Conservation (phyloP, 1,140 invertebrate genomes). For the Aradophagus sp. region DNA sequence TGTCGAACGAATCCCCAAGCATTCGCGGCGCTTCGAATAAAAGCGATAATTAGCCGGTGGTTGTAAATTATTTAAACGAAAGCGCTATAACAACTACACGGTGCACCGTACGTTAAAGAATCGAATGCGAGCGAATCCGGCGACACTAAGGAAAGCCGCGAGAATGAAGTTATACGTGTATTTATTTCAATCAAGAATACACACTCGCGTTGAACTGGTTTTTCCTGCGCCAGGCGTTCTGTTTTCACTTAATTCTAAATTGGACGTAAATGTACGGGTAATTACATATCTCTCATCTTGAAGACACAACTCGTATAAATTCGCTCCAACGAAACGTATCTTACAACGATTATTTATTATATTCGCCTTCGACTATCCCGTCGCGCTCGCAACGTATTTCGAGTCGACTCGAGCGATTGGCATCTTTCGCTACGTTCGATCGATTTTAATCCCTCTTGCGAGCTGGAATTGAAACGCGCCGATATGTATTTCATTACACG, state of each 20-base stretch:
- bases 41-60: no score
- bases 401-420: slow-evolving; percentile 30
- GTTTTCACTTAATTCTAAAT: slow-evolving; percentile 40
- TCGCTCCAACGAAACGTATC: slow-evolving; percentile 10
- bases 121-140: slow-evolving; percentile 30
- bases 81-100: slow-evolving; percentile 34
- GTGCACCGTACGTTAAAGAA: slow-evolving; percentile 19
- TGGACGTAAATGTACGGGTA: slow-evolving; percentile 30
- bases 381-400: slow-evolving; percentile 9
- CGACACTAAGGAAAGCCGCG: slow-evolving; percentile 30
- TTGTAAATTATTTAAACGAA: slow-evolving; percentile 40
- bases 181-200: slow-evolving; percentile 42
- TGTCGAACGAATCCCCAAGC: no score
- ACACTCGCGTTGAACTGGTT: slow-evolving; percentile 29
- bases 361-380: slow-evolving; percentile 13
- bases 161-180: slow-evolving; percentile 22
- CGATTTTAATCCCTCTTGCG: slow-evolving; percentile 20
- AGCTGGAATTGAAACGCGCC: slow-evolving; percentile 1
- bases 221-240: slow-evolving; percentile 20
- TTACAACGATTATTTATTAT: slow-evolving; percentile 36
- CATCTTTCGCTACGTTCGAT: slow-evolving; percentile 34
- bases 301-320: slow-evolving; percentile 4
- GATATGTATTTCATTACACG: no score
- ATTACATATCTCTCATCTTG: slow-evolving; percentile 38
- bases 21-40: no score